Base-by-base conservation (phyloP, 2,113 vertebrate species). In the Silurus glanis region DNA sequence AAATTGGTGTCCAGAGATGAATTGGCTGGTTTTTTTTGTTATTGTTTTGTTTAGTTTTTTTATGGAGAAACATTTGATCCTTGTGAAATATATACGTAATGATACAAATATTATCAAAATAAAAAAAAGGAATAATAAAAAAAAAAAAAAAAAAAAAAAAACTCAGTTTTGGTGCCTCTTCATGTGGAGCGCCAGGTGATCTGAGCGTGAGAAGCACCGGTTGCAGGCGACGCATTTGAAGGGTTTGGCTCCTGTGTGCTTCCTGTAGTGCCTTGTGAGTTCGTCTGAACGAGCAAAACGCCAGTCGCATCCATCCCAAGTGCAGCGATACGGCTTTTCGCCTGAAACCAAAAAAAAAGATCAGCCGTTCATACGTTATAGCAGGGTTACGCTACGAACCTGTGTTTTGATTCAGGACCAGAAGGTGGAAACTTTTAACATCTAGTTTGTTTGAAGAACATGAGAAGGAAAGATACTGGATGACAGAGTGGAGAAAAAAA, bases 141-240 rank as follows among this genome's bases (percentile, higher is more conserved):
- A 51, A 80, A 56, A 69, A 25, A 80, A 12, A 25, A 61, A 51
- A 62, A 81, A 9, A 23, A 4, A 8, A 61, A 59, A 55, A 23
- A 7, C 7, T 88, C 80, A 90, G 86, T 90, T 90, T 82, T 90
- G 90, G 74, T 90, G 90, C 86, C 95, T 89, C 88, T 96, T 96
- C 95, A 96, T 96, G 92, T 96, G 95, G 62, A 96, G 93, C 6
- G 95, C 95, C 90, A 96, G 92, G 83, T 96, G 95, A 92, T 96
- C 95, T 0, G 95, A 96, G 86, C 95, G 95, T 66, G 95, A 96
- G 93, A 96, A 96, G 91, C 95, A 95, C 58, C 95, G 95, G 81
- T 95, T 95, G 3, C 95, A 96, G 21, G 94, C 94, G 0, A 88
- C 0, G 87, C 95, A 96, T 89, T 95, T 95, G 92, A 96, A 96